These are phyloP conservation scores for Thamnophis sirtalis DNA, from an alignment of 2,113 vertebrate species.

Conservation along the genomic window DNA sequence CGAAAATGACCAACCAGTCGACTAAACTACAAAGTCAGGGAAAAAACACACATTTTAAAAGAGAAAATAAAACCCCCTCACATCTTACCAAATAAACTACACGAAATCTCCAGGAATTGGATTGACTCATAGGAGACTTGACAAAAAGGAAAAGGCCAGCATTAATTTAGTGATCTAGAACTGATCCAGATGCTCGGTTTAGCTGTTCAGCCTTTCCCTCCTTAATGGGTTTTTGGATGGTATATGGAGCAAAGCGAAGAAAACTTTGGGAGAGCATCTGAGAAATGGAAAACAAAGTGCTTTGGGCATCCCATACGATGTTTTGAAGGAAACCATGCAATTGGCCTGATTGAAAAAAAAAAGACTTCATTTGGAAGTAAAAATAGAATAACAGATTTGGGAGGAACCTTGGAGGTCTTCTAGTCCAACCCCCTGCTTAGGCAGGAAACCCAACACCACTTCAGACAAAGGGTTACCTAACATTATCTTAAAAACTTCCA, in stretches of 20 bases:
- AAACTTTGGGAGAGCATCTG: not conserved
- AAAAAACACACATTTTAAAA: not conserved
- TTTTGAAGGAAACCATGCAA: not conserved
- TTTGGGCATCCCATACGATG: not conserved
- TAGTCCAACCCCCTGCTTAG: too few relatives aligned
- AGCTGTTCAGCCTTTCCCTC: not conserved
- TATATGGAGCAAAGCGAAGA: not conserved
- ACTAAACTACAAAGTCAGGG: not conserved
- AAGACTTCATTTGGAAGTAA: not conserved
- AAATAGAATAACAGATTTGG: too few relatives aligned
- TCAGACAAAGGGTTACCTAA: too few relatives aligned
- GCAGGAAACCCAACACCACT: too few relatives aligned
- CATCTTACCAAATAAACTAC: not conserved
- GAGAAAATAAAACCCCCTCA: too few relatives aligned
- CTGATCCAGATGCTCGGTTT: not conserved
- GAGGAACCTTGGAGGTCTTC: too few relatives aligned
- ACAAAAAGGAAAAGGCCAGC: not conserved
- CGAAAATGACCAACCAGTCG: not conserved
- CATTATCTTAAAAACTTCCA: too few relatives aligned
- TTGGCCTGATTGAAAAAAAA: not conserved
- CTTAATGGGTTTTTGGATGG: not conserved
- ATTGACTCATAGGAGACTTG: not conserved
- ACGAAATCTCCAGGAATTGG: not conserved
- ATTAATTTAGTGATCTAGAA: not conserved
- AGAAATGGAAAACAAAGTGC: not conserved